These are phyloP conservation scores for Pyrgilauda ruficollis DNA, from an alignment of 2,113 vertebrate species.

Conservation along the genomic window DNA sequence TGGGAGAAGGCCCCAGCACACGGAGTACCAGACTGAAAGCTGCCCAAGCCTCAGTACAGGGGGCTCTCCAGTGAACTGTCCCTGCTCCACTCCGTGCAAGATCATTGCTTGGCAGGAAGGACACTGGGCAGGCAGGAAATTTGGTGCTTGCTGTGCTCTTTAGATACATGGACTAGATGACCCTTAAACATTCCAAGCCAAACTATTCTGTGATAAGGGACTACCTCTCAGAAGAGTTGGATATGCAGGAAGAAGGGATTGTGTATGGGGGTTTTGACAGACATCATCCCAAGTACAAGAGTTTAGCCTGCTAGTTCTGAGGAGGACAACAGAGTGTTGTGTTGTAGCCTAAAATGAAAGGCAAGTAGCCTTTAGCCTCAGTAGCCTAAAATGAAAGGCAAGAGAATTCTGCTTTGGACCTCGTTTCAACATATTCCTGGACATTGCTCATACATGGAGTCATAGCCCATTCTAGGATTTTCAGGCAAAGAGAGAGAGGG, in stretches of 20 bases:
- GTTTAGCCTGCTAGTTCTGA: not conserved
- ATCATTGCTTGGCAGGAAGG: not conserved
- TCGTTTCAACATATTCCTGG: not conserved
- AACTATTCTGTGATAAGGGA: not conserved
- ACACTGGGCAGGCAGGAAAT: not conserved
- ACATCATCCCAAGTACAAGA: not conserved
- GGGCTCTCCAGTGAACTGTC: not conserved
- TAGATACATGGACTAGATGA: not conserved
- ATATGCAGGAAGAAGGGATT: not conserved
- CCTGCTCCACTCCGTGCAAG: fast-evolving
- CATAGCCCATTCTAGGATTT: not conserved
- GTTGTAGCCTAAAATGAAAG: not conserved
- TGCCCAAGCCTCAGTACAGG: not conserved
- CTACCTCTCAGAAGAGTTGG: not conserved
- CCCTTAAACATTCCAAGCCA: not conserved
- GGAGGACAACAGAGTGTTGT: not conserved
- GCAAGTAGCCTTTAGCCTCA: not conserved
- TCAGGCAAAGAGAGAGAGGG: not conserved
- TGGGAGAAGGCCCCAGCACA: not conserved
- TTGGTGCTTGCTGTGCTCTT: not conserved
- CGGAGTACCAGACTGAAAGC: not conserved
- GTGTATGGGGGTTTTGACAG: not conserved
- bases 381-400: not conserved
- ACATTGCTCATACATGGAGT: not conserved
- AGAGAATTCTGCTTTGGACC: not conserved